Conservation (phyloP, 2,113 vertebrate species). For the Pomatostomus ruficeps region DNA sequence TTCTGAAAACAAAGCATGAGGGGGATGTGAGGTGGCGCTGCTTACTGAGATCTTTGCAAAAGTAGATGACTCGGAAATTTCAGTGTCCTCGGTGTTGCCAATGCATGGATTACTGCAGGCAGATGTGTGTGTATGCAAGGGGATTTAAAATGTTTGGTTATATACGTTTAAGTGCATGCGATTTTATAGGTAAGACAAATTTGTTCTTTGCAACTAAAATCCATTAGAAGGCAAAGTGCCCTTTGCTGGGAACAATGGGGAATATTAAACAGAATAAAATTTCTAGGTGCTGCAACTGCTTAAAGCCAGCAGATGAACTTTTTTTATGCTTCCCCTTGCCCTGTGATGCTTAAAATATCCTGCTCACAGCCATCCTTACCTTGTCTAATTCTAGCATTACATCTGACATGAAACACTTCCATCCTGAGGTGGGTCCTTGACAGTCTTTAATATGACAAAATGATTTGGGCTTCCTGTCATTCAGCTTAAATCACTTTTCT, state of each 20-base stretch:
- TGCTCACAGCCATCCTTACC: not conserved
- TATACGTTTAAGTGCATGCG: not conserved
- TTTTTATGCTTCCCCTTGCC: not conserved
- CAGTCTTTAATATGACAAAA: constrained; percentile 41
- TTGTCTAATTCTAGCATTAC: not conserved
- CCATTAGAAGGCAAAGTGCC: not conserved
- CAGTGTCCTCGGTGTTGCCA: not conserved
- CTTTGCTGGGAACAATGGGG: not conserved
- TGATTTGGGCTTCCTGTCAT: constrained; percentile 33
- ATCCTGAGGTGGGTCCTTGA: constrained; percentile 20
- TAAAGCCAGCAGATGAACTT: not conserved
- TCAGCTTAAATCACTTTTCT: constrained; percentile 27
- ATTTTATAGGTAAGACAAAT: not conserved
- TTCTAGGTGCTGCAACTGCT: not conserved
- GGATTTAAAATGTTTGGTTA: not conserved
- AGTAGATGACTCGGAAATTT: not conserved
- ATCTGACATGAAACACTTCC: not conserved
- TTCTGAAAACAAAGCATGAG: not conserved
- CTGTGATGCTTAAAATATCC: not conserved
- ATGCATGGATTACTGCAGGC: not conserved
- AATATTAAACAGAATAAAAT: not conserved
- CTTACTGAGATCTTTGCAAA: not conserved
- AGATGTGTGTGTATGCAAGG: not conserved
- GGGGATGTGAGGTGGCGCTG: accelerated
- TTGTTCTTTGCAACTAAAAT: not conserved